phyloP scores from a whole-genome alignment of 2,113 vertebrate species.

The Coryphaenoides rupestris region DNA sequence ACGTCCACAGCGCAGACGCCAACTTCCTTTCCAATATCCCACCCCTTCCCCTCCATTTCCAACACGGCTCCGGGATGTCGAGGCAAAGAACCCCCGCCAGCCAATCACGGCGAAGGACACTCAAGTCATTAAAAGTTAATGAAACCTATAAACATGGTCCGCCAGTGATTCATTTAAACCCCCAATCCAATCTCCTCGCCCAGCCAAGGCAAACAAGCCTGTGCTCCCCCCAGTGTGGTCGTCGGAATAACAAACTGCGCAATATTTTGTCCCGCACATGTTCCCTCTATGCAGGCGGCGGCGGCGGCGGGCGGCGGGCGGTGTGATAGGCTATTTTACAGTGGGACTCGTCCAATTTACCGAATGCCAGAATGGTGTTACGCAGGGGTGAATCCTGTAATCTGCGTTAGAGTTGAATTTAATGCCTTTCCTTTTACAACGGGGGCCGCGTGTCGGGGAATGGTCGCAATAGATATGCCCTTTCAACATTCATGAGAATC shows the following conservation, averaged over 20 bases:
- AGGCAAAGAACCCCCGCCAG: conserved; percentile 52
- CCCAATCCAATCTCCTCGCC: conserved; percentile 80
- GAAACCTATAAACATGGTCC: conserved; percentile 80
- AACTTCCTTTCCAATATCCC: conserved; percentile 47
- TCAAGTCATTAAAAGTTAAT: conserved; percentile 83
- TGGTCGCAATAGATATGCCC: conserved; percentile 51
- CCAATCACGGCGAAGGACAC: conserved; percentile 75
- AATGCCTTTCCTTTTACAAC: conserved; percentile 62
- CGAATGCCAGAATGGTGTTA: conserved; percentile 62
- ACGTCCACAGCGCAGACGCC: conserved; percentile 48
- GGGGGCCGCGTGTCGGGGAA: conserved; percentile 59
- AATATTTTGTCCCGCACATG: conserved; percentile 81
- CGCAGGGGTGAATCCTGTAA: conserved; percentile 69
- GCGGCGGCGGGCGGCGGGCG: too few relatives aligned
- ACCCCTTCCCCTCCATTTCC: conserved; percentile 43
- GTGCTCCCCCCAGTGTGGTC: conserved; percentile 70
- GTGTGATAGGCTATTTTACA: conserved; percentile 66
- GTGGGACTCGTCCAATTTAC: conserved; percentile 76
- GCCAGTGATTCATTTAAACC: conserved; percentile 79
- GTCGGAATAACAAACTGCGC: conserved; percentile 77
- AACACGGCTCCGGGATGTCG: conserved; percentile 59
- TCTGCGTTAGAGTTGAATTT: conserved; percentile 62
- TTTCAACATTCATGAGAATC: conserved; percentile 78
- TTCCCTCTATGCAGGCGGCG: conserved; percentile 68
- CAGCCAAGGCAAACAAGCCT: conserved; percentile 77